Evolutionary conservation across 1,140 invertebrate species (phyloP), one percentile per base, ranked within the genome.

Genomic region (Drosophila bocki): DNA sequence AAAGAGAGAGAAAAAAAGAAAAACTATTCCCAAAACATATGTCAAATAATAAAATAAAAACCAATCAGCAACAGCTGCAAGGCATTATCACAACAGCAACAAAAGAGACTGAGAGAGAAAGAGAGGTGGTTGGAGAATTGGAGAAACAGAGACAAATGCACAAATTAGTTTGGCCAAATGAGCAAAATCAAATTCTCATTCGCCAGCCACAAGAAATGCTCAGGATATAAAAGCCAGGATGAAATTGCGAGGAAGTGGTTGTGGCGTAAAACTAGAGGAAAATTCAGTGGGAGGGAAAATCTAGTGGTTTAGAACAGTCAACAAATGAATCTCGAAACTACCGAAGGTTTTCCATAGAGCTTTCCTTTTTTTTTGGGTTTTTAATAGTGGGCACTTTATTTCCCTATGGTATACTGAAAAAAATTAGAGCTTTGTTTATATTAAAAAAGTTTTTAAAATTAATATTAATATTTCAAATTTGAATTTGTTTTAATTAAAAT

Each of bases 11-110:
- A 42, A 32, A n/a, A 54, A 22, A 71, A 50, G 51, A 42, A 70
- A 39, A 78, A 78, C 75, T 82, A 79, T 75, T 82, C 80, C 80
- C 80, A 75, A 82, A 82, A 83, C 80, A 82, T 82, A 82, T 82
- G 80, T 82, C 80, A 75, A 82, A 82, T 82, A 82, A 82, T 82
- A 83, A 78, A 82, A 82, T 82, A 79, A 82, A 82, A 82, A 78
- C 80, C 80, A 82, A 82, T 82, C 80, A 82, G 80, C 80, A 82
- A 83, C 80, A 82, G 80, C 80, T 82, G 80, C 75, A 58, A 58
- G 60, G 70, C 61, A 82, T 82, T 82, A 82, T 56, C 35, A 82
- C 74, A 65, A 33, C 19, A 54, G 53, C 47, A 41, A 45, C 37
- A 45, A 22, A 39, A 59, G 35, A 54, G 33, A 45, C 19, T n/a